Conservation (phyloP, 1,140 invertebrate species). For the Diorhabda elongata region DNA sequence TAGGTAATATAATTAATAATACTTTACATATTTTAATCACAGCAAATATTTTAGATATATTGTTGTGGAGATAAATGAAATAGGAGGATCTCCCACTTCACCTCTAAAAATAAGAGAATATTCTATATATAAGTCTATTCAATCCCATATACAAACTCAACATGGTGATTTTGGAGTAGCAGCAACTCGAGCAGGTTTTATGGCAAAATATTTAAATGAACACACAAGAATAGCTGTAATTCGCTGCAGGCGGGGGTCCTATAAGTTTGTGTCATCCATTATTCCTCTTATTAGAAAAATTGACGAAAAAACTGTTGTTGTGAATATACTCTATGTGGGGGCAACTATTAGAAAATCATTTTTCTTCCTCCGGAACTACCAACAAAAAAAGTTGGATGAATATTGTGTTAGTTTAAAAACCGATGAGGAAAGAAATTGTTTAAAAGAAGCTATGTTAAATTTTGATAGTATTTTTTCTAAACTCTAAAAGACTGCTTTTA, state of each 20-base stretch:
- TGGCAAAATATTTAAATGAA: conserved; percentile 73
- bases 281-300: conserved; percentile 64
- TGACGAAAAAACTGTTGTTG: conserved; percentile 54
- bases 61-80: conserved; percentile 34
- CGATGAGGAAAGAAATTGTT: conserved; percentile 45
- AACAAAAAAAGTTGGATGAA: conserved; percentile 55
- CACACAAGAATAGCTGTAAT: conserved; percentile 69
- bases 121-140: conserved; percentile 56
- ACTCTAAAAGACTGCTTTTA: not conserved
- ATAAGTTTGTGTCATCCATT: conserved; percentile 62
- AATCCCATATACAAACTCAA: conserved; percentile 61
- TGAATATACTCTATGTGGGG: conserved; percentile 66
- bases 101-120: conserved; percentile 55
- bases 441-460: conserved; percentile 47
- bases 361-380: conserved; percentile 64
- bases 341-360: conserved; percentile 77
- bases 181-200: conserved; percentile 62
- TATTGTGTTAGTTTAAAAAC: conserved; percentile 54
- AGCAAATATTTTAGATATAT: conserved; percentile 34
- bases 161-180: conserved; percentile 70
- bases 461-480: conserved; percentile 30
- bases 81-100: conserved; percentile 42
- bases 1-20: conserved; percentile 49
- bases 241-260: conserved; percentile 65
- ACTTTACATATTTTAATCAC: conserved; percentile 22